Evolutionary conservation across 2,113 vertebrate genomes (phyloP).

Genomic region (Synchiropus splendidus): DNA sequence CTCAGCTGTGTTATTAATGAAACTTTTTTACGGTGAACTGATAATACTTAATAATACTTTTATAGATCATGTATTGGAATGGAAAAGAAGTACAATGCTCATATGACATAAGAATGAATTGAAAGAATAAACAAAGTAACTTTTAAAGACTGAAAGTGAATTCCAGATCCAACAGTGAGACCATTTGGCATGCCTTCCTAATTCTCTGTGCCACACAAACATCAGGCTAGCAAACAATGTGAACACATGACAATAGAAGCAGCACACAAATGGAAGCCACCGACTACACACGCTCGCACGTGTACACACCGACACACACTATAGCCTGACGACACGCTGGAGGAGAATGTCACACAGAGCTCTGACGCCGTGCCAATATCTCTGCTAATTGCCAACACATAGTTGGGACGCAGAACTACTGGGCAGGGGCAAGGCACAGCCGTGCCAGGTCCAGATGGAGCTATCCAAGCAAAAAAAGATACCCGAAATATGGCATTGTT

Average conservation of each 20-base stretch:
- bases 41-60: too few relatives aligned
- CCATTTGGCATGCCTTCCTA: too few relatives aligned
- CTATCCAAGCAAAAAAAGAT: constrained; percentile 50
- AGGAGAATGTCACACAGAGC: constrained; percentile 47
- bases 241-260: constrained; percentile 4
- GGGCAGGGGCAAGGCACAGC: constrained; percentile 51
- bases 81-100: too few relatives aligned
- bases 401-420: constrained; percentile 57
- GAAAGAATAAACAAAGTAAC: too few relatives aligned
- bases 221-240: background rate
- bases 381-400: constrained; percentile 65
- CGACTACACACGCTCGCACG: constrained; percentile 4
- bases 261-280: constrained; percentile 11
- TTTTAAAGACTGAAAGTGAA: too few relatives aligned
- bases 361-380: constrained; percentile 47
- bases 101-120: too few relatives aligned
- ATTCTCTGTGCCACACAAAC: background rate
- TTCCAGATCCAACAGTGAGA: too few relatives aligned
- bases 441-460: constrained; percentile 60
- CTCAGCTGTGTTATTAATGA: too few relatives aligned
- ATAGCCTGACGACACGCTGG: constrained; percentile 40
- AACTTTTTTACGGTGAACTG: too few relatives aligned
- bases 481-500: constrained; percentile 48
- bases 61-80: too few relatives aligned
- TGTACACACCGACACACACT: constrained; percentile 16